These are phyloP conservation scores for Struthidea cinerea DNA, from an alignment of 2,113 vertebrate genomes.

Conservation along the genomic window DNA sequence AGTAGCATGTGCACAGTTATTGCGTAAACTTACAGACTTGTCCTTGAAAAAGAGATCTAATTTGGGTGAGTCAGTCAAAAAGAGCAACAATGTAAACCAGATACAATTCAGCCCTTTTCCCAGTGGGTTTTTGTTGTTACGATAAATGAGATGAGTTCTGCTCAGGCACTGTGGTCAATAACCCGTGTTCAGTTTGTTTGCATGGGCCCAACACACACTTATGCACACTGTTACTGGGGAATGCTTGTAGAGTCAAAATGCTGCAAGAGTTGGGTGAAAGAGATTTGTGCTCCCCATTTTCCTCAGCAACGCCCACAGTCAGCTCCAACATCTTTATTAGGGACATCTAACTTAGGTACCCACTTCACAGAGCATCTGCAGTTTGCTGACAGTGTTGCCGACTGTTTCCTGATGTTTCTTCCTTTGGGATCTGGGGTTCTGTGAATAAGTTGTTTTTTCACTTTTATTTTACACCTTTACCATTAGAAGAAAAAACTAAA, in stretches of 20 bases:
- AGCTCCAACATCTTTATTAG: neutral
- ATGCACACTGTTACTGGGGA: neutral
- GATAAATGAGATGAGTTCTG: neutral
- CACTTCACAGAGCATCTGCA: neutral
- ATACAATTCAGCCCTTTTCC: neutral
- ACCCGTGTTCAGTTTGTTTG: neutral
- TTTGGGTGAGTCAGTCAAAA: neutral
- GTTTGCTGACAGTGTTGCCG: neutral
- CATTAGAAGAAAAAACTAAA: neutral
- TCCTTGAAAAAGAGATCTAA: neutral
- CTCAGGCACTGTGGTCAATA: neutral
- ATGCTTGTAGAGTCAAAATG: neutral
- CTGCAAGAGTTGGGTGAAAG: neutral
- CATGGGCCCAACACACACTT: rapidly evolving
- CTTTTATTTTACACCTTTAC: neutral
- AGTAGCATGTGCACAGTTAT: neutral
- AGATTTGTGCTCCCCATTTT: neutral
- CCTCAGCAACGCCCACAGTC: neutral
- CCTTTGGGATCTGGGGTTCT: neutral
- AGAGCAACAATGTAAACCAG: neutral
- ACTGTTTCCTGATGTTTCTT: neutral
- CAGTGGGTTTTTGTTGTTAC: neutral
- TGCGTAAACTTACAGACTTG: neutral
- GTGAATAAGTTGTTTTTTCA: neutral
- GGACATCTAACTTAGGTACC: neutral